phyloP scores from a whole-genome alignment of 2,113 vertebrate species.

The Pholis gunnellus region DNA sequence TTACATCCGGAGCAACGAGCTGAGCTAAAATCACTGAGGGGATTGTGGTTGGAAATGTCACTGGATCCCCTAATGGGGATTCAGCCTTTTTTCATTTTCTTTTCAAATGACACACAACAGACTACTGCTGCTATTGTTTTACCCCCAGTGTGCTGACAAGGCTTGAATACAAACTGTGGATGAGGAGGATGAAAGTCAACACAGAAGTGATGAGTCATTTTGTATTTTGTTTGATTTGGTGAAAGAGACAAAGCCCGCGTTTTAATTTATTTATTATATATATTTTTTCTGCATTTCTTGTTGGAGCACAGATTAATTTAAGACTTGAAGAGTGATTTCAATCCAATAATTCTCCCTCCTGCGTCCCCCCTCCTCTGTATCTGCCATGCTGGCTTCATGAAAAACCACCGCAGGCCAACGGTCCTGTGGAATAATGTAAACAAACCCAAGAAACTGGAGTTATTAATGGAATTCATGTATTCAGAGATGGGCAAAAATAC shows the following conservation, averaged over 20 bases:
- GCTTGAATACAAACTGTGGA: conserved; percentile 32
- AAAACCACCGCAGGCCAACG: no score
- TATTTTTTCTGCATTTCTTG: conserved; percentile 3
- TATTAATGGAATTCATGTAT: no score
- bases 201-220: conserved; percentile 49
- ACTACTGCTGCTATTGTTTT: conserved; percentile 43
- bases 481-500: no score
- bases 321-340: background rate
- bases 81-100: background rate
- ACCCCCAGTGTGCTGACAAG: conserved; percentile 42
- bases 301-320: conserved; percentile 26
- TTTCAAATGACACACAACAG: conserved; percentile 7
- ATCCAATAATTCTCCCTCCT: background rate
- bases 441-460: no score
- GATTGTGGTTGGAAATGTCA: conserved; percentile 72
- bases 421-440: no score
- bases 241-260: background rate
- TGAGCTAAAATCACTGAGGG: conserved; percentile 54
- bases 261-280: background rate
- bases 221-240: conserved; percentile 47
- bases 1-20: conserved; percentile 20
- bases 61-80: conserved; percentile 29
- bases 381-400: no score
- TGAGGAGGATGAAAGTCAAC: conserved; percentile 42
- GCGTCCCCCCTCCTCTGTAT: no score